A percentile compares a stretch with the other conserved stretches of the same genome.
phyloP scores from a whole-genome alignment of 2,113 vertebrate genomes.

The Miniopterus natalensis region DNA sequence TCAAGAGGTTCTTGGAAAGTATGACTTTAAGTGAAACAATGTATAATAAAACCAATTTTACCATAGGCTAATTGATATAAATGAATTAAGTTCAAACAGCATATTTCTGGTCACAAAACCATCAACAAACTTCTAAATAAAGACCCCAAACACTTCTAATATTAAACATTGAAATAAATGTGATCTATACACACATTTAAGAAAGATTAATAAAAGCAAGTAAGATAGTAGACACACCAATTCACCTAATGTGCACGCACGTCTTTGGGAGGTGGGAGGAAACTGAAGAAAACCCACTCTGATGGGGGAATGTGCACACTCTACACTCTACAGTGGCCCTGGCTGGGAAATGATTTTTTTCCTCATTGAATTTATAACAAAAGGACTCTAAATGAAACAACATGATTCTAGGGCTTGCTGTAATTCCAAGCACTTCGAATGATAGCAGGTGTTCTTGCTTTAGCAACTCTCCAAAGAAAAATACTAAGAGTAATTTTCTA shows the following conservation, averaged over 20 bases:
- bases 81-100: not conserved
- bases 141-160: not conserved
- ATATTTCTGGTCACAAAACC: too few species aligned
- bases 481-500: not conserved
- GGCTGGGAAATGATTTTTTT: not conserved
- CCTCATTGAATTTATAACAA: not conserved
- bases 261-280: not conserved
- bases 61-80: not conserved
- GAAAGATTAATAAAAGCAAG: not conserved
- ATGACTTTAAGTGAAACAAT: not conserved
- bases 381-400: not conserved
- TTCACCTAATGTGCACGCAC: not conserved
- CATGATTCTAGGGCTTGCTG: not conserved
- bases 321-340: too few species aligned
- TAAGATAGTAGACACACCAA: not conserved
- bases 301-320: not conserved
- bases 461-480: not conserved
- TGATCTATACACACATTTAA: not conserved
- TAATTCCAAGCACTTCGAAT: constrained; percentile 30
- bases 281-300: not conserved
- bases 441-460: not conserved
- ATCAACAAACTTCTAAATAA: not conserved
- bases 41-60: not conserved
- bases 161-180: not conserved
- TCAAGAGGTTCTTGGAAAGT: not conserved